phyloP scores from a whole-genome alignment of 2,888 invertebrate species.

The Cinara cedri region DNA sequence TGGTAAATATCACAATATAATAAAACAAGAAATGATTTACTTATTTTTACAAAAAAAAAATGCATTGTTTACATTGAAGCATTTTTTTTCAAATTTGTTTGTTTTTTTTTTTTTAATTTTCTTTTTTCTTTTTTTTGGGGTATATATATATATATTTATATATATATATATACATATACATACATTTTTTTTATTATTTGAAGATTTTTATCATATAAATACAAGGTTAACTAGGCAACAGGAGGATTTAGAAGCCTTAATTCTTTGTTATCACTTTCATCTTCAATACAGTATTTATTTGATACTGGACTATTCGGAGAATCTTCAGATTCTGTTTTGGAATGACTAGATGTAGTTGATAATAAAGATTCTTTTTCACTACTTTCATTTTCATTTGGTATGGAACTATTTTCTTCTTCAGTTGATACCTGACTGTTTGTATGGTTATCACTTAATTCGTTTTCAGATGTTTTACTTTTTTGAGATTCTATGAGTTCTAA shows the following conservation, averaged over 20 bases:
- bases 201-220: constrained; percentile 25
- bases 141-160: constrained; percentile 11
- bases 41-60: constrained; percentile 52
- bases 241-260: constrained; percentile 50
- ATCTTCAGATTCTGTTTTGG: constrained; percentile 1
- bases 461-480: neutral
- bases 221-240: constrained; percentile 40
- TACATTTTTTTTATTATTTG: constrained; percentile 14
- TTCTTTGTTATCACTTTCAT: constrained; percentile 43
- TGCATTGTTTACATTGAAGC: constrained; percentile 20
- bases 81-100: constrained; percentile 34
- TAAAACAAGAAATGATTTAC: constrained; percentile 37
- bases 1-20: constrained; percentile 44
- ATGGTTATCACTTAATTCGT: neutral
- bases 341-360: neutral
- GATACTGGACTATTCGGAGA: constrained; percentile 17
- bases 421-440: neutral
- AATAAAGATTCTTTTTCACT: constrained; percentile 23
- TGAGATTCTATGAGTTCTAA: constrained; percentile 16
- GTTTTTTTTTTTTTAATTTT: constrained; percentile 24
- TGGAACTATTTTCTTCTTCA: neutral
- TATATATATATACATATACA: constrained; percentile 15
- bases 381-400: constrained; percentile 19
- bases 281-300: constrained; percentile 30
- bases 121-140: neutral